Evolutionary conservation across 2,113 vertebrate genomes (phyloP), one percentile per base, ranked within the genome.

Genomic region (Xenus cinereus): DNA sequence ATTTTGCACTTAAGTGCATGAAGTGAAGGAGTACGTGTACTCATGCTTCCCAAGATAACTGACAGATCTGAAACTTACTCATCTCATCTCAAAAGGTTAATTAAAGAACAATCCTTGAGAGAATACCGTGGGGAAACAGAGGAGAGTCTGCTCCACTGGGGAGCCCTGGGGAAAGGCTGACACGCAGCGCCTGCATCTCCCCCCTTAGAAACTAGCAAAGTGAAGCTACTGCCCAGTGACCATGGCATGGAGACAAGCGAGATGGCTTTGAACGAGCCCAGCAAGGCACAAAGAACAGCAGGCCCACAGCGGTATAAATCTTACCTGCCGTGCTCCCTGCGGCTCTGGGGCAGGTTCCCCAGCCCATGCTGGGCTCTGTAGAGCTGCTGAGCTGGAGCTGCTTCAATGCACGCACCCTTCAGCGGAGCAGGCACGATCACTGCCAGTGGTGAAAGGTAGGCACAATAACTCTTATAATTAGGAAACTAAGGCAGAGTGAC

Each of bases 51-150:
- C 62, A 30, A 95, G 94, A 94, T 72, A 95, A 97, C 90, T 92
- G 92, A 91, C 95, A 93, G 77, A 87, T 92, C 92, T 72, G 53
- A 95, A 97, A 92, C 86, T 90, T 91, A 95, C 76, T 94, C 92
- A 90, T 96, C 88, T 93, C 83, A 57, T 94, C 73, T 90, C 21
- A 0, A 95, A 96, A 97, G 90, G 95, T 96, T 96, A 97, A 95
- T 95, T 97, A 93, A 73, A 93, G 89, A 93, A 90, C 77, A 77
- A 72, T 95, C 83, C 77, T 76, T 56, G 77, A 96, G 74, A 95
- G 62, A 90, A 60, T 50, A 33, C 73, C 13, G 2, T 3, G 45
- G 62, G 53, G 60, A 92, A 94, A 62, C 56, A 0, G 0, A 35
- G 39, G 23, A 71, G 59, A 72, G 43, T 5, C 41, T 57, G 72